Evolutionary conservation across 2,113 vertebrate genomes (phyloP), one percentile per base, ranked within the genome.

Genomic region (Lagopus leucura): DNA sequence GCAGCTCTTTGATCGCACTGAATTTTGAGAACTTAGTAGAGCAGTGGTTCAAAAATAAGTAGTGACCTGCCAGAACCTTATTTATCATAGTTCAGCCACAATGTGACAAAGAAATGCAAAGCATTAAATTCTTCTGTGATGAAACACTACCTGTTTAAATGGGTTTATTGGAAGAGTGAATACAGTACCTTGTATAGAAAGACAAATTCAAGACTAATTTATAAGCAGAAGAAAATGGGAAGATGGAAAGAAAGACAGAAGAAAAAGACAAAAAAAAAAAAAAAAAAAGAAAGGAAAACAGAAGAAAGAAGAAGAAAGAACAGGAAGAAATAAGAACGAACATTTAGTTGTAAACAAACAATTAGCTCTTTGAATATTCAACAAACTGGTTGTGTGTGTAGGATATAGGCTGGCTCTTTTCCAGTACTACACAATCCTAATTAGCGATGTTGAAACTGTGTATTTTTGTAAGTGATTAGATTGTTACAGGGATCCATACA

Each of bases 381-480:
- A 86, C 93, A 94, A 79, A 69, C 75, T 89, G 84, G 60, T 81
- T 96, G 89, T 94, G 58, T 47, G 17, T 91, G 75, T 32, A 63
- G 69, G 90, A 81, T 72, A 61, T 11, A 73, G 64, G 28, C 67
- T 96, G 93, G 93, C 92, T 92, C 81, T 63, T 90, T 74, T 95
- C 94, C 95, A 96, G 67, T 83, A 86, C 88, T 73, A n/a, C 73
- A 92, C 54, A 94, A 82, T 83, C 76, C 94, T 94, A 96, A 97
- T 97, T 95, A 95, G 93, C 38, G 47, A 79, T 45, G 64, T 54
- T 64, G 81, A 86, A 90, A 72, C 67, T 97, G 96, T 97, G 93
- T 97, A 97, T 97, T 97, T 97, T 83, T 95, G 75, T 94, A 96
- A 96, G 94, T 92, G 92, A 97, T 97, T 96, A 81, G 88, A 67